phyloP scores from a whole-genome alignment of 2,797 vertebrate genomes.

The Lithobates sylvaticus region DNA sequence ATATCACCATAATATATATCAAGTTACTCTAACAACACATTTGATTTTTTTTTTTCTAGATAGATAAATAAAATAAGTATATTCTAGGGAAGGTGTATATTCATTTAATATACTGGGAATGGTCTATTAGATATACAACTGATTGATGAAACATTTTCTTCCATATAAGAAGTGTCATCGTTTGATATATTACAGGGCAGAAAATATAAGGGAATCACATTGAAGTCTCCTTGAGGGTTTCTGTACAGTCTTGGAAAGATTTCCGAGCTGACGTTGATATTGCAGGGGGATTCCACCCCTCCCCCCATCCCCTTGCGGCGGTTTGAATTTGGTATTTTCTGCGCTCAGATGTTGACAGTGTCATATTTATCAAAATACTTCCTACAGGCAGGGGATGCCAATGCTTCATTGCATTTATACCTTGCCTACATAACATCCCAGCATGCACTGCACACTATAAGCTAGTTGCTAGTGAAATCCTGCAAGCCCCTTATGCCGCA shows the following conservation, averaged over 20 bases:
- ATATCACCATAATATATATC: too few relatives aligned
- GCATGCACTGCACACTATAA: background rate
- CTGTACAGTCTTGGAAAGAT: slow-evolving; percentile 11
- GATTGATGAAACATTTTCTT: background rate
- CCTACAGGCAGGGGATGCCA: slow-evolving; percentile 5
- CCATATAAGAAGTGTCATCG: background rate
- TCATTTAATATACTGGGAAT: background rate
- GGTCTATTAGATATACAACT: background rate
- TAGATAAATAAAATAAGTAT: background rate
- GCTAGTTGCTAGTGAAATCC: background rate
- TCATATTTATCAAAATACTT: background rate
- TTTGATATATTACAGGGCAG: background rate
- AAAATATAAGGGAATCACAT: slow-evolving; percentile 16
- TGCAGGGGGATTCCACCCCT: slow-evolving; percentile 14
- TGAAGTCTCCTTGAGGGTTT: slow-evolving; percentile 35
- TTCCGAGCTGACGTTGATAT: background rate
- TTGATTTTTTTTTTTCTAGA: too few relatives aligned
- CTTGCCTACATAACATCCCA: background rate
- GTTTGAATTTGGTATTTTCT: slow-evolving; percentile 21
- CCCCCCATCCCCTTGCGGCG: background rate
- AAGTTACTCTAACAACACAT: too few relatives aligned
- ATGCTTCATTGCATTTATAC: slow-evolving; percentile 18
- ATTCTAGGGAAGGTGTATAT: background rate
- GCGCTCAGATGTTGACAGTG: slow-evolving; percentile 45
- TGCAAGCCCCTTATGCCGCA: too few relatives aligned